These are phyloP conservation scores for Asarcornis scutulata DNA, from an alignment of 2,113 vertebrate genomes.

Conservation along the genomic window DNA sequence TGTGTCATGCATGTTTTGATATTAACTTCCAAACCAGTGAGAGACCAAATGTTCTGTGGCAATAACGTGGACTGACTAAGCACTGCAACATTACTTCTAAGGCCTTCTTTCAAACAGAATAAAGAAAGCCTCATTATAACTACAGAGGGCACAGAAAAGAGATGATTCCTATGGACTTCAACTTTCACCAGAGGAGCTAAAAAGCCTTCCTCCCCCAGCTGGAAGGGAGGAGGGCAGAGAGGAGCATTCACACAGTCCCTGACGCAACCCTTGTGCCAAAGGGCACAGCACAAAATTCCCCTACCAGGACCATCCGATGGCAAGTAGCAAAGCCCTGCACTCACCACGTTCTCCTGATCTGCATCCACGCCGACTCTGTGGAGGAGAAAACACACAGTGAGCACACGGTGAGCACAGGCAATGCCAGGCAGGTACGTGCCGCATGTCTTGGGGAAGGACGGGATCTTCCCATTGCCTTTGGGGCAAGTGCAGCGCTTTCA, in stretches of 20 bases:
- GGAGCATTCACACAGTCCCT: neutral
- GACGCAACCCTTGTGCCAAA: rapidly evolving
- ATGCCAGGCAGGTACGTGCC: rapidly evolving
- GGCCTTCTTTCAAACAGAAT: neutral
- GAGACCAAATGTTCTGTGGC: neutral
- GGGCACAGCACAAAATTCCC: neutral
- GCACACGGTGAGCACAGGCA: neutral
- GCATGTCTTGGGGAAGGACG: rapidly evolving
- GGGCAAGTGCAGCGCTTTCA: neutral
- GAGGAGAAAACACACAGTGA: slow-evolving; percentile 32
- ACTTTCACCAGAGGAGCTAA: neutral
- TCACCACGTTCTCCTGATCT: slow-evolving; percentile 92
- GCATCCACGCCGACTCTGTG: slow-evolving; percentile 93
- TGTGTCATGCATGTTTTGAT: neutral
- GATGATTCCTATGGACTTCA: neutral
- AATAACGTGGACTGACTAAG: neutral
- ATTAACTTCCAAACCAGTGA: neutral
- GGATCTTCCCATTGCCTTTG: rapidly evolving
- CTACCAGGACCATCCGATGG: neutral
- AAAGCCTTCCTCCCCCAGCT: neutral
- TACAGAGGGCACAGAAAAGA: neutral
- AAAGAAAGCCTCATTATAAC: neutral
- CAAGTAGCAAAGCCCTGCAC: slow-evolving; percentile 27
- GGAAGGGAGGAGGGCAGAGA: neutral
- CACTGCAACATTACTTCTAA: neutral